phyloP scores from a whole-genome alignment of 2,113 vertebrate species.

The Glaucomys volans region DNA sequence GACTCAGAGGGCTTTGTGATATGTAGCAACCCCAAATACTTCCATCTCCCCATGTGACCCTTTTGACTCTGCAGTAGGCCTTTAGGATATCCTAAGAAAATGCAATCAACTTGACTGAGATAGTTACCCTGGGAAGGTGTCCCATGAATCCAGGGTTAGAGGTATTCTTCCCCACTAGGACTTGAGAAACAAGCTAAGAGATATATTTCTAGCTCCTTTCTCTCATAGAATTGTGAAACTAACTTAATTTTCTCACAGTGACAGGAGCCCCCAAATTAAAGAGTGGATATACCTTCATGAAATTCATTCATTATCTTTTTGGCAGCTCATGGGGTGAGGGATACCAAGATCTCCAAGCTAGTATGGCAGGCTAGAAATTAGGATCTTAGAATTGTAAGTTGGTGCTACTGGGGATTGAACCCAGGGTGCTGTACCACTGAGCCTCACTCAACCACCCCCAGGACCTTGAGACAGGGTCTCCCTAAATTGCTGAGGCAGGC shows the following conservation, averaged over 20 bases:
- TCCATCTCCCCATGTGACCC: neutral
- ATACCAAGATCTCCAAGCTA: neutral
- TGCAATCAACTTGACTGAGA: neutral
- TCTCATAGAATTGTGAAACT: neutral
- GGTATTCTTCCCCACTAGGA: neutral
- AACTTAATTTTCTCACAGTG: neutral
- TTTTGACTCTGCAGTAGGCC: neutral
- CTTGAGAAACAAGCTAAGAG: neutral
- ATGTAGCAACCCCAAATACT: neutral
- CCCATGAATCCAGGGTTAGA: neutral
- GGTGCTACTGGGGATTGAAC: too few species aligned
- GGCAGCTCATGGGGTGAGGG: neutral
- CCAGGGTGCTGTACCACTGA: too few species aligned
- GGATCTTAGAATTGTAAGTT: neutral
- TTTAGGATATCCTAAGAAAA: neutral
- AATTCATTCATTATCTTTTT: neutral
- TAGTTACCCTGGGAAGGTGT: neutral
- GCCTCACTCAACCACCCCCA: too few species aligned
- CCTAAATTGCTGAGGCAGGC: too few species aligned
- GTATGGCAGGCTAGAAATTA: neutral
- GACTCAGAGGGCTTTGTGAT: neutral
- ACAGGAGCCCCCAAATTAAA: neutral
- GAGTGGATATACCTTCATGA: neutral
- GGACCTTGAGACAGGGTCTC: too few species aligned
- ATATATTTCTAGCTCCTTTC: neutral